phyloP scores from a whole-genome alignment of 1,140 invertebrate species.

The Glossosoma conforme region DNA sequence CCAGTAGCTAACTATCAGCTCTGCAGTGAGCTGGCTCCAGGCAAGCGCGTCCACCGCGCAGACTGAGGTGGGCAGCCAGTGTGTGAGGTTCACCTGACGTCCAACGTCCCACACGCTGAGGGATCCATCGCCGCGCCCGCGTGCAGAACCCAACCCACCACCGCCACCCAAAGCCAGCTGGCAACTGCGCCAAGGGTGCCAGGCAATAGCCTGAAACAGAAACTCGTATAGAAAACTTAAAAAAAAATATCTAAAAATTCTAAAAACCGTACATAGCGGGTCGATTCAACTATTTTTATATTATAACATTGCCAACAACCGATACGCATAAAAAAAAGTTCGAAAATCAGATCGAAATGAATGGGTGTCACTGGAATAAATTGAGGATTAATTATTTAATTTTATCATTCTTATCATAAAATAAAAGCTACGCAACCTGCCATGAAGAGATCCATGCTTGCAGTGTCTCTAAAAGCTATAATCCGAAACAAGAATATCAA shows the following conservation, averaged over 20 bases:
- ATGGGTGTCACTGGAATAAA: too few species aligned
- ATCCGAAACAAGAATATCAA: too few species aligned
- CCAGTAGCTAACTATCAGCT: slow-evolving; percentile 27
- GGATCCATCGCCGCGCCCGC: slow-evolving; percentile 21
- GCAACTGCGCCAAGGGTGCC: slow-evolving; percentile 25
- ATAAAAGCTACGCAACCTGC: too few species aligned
- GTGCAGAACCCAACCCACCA: slow-evolving; percentile 9
- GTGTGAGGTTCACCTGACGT: slow-evolving; percentile 17
- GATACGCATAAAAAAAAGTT: too few species aligned
- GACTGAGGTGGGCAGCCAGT: slow-evolving; percentile 9
- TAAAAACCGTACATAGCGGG: too few species aligned
- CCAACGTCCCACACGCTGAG: slow-evolving; percentile 24
- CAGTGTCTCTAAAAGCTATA: too few species aligned
- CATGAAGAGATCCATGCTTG: too few species aligned
- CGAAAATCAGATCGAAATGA: too few species aligned
- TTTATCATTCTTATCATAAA: too few species aligned
- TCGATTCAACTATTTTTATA: too few species aligned
- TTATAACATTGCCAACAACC: too few species aligned
- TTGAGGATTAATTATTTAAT: too few species aligned
- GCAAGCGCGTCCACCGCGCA: slow-evolving; percentile 21
- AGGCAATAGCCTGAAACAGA: slow-evolving; percentile 21
- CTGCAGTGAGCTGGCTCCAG: slow-evolving; percentile 21
- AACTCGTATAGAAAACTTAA: background rate
- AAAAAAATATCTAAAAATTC: background rate
- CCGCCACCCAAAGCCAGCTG: slow-evolving; percentile 20